phyloP scores from a whole-genome alignment of 2,797 vertebrate species.

The Gephyroberyx darwinii region DNA sequence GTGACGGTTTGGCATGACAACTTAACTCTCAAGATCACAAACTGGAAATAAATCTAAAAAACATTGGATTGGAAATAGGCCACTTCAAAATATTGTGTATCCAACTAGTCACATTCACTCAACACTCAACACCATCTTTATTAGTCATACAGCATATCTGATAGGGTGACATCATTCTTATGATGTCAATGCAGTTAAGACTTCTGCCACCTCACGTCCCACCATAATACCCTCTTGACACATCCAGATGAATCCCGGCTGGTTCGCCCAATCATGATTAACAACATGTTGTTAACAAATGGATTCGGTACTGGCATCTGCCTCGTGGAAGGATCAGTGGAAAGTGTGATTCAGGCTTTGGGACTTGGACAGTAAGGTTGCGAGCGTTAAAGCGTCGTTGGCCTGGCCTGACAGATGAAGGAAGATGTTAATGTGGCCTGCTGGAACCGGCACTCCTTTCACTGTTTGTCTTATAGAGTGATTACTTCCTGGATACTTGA shows the following conservation, averaged over 20 bases:
- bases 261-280: constrained; percentile 18
- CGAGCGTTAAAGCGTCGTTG: constrained; percentile 26
- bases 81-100: constrained; percentile 33
- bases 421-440: constrained; percentile 37
- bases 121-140: constrained; percentile 35
- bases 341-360: constrained; percentile 48
- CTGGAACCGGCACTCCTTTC: constrained; percentile 16
- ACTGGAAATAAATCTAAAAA: constrained; percentile 45
- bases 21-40: constrained; percentile 18
- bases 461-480: not conserved
- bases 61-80: constrained; percentile 6
- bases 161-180: constrained; percentile 50
- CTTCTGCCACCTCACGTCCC: constrained; percentile 37
- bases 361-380: constrained; percentile 18
- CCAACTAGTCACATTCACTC: constrained; percentile 40
- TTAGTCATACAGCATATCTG: constrained; percentile 44
- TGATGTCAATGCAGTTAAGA: constrained; percentile 37
- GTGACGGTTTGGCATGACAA: not conserved
- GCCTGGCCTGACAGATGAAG: constrained; percentile 21
- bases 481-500: constrained; percentile 4
- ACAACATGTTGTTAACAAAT: constrained; percentile 34
- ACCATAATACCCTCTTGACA: constrained; percentile 30
- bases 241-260: constrained; percentile 5
- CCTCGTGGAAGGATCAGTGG: constrained; percentile 33
- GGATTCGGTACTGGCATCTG: constrained; percentile 27